phyloP scores from a whole-genome alignment of 2,113 vertebrate species.

The Coryphaenoides rupestris region DNA sequence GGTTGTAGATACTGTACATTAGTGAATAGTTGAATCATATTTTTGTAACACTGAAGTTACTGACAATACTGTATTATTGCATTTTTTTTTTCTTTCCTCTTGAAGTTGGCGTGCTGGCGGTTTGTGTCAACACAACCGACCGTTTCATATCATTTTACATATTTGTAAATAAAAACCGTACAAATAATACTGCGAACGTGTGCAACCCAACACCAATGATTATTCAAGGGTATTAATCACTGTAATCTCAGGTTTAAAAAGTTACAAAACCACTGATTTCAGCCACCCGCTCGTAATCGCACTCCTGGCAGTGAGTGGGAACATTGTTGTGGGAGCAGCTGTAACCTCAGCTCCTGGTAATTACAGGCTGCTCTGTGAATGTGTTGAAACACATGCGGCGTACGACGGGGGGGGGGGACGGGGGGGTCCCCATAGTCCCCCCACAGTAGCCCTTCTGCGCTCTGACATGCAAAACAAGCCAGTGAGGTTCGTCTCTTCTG shows the following conservation, averaged over 20 bases:
- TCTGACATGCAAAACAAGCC: background rate
- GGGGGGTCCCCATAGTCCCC: no score
- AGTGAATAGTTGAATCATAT: slow-evolving; percentile 68
- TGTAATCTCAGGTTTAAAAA: no score
- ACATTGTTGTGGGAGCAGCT: slow-evolving; percentile 32
- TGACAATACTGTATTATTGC: slow-evolving; percentile 30
- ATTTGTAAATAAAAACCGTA: slow-evolving; percentile 73
- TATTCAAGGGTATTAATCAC: no score
- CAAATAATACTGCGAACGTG: background rate
- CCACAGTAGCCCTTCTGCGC: background rate
- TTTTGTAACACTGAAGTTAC: slow-evolving; percentile 70
- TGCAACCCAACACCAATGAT: no score
- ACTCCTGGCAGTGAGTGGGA: slow-evolving; percentile 28
- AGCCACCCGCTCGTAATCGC: slow-evolving; percentile 10
- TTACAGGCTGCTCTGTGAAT: slow-evolving; percentile 7
- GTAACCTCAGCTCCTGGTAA: slow-evolving; percentile 19
- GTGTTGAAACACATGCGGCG: slow-evolving; percentile 31
- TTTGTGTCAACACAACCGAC: slow-evolving; percentile 30
- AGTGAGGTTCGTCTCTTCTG: background rate
- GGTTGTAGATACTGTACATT: slow-evolving; percentile 77
- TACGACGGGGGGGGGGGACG: background rate
- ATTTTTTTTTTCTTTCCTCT: slow-evolving; percentile 16
- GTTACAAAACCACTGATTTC: slow-evolving; percentile 9
- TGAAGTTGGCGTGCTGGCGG: slow-evolving; percentile 40
- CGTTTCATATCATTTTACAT: slow-evolving; percentile 23